These are phyloP conservation scores for Julus scanicus DNA, from an alignment of 2,888 invertebrate genomes.

Conservation along the genomic window DNA sequence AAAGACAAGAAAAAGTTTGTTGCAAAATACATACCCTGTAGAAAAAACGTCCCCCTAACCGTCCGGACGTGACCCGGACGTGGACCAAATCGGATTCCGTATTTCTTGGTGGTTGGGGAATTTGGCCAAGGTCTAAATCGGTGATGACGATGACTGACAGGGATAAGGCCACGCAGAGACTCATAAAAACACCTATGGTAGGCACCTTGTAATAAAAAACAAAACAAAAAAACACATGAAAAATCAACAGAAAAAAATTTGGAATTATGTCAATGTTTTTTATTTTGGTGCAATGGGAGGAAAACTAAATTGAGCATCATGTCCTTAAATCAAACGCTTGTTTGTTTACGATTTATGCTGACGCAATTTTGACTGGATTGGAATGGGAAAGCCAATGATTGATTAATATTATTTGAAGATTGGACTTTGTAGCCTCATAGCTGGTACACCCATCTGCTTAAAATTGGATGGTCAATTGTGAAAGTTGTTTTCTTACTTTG, in stretches of 20 bases:
- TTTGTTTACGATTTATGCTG: background rate
- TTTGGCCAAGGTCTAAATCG: conserved; percentile 48
- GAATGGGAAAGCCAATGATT: background rate
- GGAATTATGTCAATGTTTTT: background rate
- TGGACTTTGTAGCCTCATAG: no score
- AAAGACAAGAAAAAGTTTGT: no score
- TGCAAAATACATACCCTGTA: conserved; percentile 48
- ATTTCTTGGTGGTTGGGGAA: conserved; percentile 49
- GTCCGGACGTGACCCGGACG: conserved; percentile 50
- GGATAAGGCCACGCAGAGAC: conserved; percentile 15
- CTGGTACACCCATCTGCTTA: no score
- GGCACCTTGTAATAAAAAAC: background rate
- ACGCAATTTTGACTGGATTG: background rate
- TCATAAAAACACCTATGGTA: conserved; percentile 36
- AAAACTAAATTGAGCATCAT: background rate
- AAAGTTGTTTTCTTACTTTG: no score
- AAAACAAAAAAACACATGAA: background rate
- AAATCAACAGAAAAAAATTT: background rate
- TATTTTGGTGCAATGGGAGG: background rate
- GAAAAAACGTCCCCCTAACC: conserved; percentile 52
- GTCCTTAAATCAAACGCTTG: background rate
- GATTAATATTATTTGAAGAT: no score
- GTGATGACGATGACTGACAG: conserved; percentile 51
- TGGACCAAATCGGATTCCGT: conserved; percentile 50
- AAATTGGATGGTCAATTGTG: no score